Conservation (phyloP, 2,888 invertebrate species). For the Aporophyla lueneburgensis region DNA sequence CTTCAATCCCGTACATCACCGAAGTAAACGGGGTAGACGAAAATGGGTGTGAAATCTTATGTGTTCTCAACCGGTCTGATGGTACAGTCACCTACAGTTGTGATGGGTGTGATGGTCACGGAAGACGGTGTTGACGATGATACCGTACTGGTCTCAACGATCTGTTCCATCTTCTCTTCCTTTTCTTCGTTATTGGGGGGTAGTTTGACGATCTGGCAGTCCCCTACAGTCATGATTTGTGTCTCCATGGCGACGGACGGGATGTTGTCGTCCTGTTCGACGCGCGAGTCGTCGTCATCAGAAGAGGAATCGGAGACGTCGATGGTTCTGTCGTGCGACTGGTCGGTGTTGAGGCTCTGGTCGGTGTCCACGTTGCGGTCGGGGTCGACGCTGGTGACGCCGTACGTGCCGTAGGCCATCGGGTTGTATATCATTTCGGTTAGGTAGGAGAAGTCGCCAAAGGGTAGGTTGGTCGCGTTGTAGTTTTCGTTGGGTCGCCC, state of each 20-base stretch:
- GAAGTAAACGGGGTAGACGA: slow-evolving; percentile 77
- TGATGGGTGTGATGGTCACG: slow-evolving; percentile 87
- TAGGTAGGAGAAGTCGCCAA: slow-evolving; percentile 90
- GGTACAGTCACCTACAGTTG: slow-evolving; percentile 88
- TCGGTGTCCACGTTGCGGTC: slow-evolving; percentile 82
- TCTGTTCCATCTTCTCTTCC: slow-evolving; percentile 77
- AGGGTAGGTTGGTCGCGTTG: slow-evolving; percentile 89
- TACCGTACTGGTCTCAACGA: slow-evolving; percentile 71
- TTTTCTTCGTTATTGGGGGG: slow-evolving; percentile 81
- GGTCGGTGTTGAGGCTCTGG: slow-evolving; percentile 73
- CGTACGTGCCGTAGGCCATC: slow-evolving; percentile 80
- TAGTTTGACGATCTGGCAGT: slow-evolving; percentile 89
- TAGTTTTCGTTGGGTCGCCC: slow-evolving; percentile 89
- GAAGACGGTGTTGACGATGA: slow-evolving; percentile 80
- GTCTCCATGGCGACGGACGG: slow-evolving; percentile 83
- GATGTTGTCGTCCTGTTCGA: slow-evolving; percentile 82
- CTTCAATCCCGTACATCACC: slow-evolving; percentile 22
- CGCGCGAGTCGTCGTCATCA: slow-evolving; percentile 83
- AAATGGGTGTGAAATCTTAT: slow-evolving; percentile 73
- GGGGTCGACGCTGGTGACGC: slow-evolving; percentile 81
- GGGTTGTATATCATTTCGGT: slow-evolving; percentile 90
- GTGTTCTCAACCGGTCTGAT: slow-evolving; percentile 87
- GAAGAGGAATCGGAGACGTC: slow-evolving; percentile 86
- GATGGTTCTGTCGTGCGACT: slow-evolving; percentile 83
- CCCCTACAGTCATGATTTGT: slow-evolving; percentile 89